phyloP scores from a whole-genome alignment of 2,113 vertebrate species.

The Dasyprocta punctata region DNA sequence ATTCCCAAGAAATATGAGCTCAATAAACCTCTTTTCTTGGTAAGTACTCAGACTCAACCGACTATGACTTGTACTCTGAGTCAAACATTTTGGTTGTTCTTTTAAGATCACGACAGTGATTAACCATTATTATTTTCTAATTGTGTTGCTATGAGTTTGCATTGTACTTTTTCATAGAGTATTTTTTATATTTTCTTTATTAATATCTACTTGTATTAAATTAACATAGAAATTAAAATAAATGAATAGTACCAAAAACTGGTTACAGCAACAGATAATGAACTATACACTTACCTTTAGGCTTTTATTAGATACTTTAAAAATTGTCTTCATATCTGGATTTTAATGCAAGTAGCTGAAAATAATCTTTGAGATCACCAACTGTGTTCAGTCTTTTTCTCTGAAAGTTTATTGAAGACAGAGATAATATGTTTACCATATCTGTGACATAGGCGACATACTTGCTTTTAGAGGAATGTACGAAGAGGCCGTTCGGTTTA shows the following conservation, averaged over 20 bases:
- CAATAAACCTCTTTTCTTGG: too few relatives aligned
- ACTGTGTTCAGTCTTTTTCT: constrained; percentile 73
- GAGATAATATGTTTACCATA: constrained; percentile 75
- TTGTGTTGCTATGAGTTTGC: not conserved
- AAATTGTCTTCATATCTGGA: constrained; percentile 68
- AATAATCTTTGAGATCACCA: constrained; percentile 72
- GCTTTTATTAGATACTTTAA: constrained; percentile 70
- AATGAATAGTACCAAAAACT: not conserved
- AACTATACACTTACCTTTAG: not conserved
- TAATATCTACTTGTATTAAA: not conserved
- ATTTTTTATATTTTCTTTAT: not conserved
- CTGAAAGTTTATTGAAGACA: constrained; percentile 69
- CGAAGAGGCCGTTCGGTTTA: constrained; percentile 61
- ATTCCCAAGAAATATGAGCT: too few relatives aligned
- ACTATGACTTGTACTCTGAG: not conserved
- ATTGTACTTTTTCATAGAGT: not conserved
- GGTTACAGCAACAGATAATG: not conserved
- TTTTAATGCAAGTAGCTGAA: constrained; percentile 76
- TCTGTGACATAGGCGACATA: constrained; percentile 66
- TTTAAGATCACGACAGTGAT: not conserved
- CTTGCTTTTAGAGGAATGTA: constrained; percentile 48
- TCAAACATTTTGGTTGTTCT: not conserved
- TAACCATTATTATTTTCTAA: not conserved
- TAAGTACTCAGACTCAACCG: not conserved
- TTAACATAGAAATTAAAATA: not conserved